phyloP scores from a whole-genome alignment of 2,797 vertebrate genomes.

The Cetoscarus ocellatus region DNA sequence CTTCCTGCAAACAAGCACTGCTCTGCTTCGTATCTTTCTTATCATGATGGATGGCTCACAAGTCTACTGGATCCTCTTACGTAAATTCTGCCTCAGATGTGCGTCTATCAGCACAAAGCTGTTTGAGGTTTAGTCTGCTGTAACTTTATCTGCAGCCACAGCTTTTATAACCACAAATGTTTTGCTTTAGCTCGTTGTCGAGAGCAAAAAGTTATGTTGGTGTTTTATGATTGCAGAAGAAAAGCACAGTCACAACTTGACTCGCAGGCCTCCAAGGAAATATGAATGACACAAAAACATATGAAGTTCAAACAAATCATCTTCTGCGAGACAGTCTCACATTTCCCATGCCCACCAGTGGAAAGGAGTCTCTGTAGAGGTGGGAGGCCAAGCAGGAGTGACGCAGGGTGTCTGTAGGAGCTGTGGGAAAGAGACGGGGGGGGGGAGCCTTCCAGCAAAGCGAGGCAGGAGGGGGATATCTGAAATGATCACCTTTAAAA shows the following conservation, averaged over 20 bases:
- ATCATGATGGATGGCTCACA: constrained; percentile 45
- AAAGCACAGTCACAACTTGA: not conserved
- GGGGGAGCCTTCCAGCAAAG: constrained; percentile 26
- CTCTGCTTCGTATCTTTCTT: constrained; percentile 40
- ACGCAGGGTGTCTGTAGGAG: constrained; percentile 53
- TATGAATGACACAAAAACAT: constrained; percentile 15
- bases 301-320: constrained; percentile 28
- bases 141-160: not conserved
- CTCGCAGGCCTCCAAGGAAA: not conserved
- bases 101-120: constrained; percentile 20
- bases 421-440: constrained; percentile 75
- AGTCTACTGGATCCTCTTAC: constrained; percentile 14
- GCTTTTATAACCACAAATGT: not conserved
- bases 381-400: constrained; percentile 69
- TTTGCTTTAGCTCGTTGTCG: not conserved
- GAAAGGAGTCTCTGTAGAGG: constrained; percentile 36
- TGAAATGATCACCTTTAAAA: constrained; percentile 30
- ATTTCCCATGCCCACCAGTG: constrained; percentile 76
- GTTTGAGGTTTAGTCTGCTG: constrained; percentile 21
- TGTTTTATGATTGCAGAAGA: not conserved
- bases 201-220: not conserved
- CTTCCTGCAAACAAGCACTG: constrained; percentile 44
- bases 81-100: constrained; percentile 26
- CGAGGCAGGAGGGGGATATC: constrained; percentile 53
- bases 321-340: constrained; percentile 22